Evolutionary conservation across 2,797 vertebrate species (phyloP).

Genomic region (Anabacerthia variegaticeps): DNA sequence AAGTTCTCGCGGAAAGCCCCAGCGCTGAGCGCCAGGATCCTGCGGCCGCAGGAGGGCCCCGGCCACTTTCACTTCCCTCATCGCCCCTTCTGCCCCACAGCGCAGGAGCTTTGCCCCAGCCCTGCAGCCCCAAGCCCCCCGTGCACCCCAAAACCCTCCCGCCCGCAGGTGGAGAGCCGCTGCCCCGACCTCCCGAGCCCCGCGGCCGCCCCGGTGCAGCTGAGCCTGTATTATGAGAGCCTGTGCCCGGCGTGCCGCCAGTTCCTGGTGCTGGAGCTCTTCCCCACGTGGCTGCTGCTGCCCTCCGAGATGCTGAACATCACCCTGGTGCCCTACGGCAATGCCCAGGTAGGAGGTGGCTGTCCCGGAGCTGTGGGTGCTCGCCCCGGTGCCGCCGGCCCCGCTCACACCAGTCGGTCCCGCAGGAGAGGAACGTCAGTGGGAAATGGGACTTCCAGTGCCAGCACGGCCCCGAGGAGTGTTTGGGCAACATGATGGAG

Average conservation of each 20-base stretch:
- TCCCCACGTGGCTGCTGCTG: constrained; percentile 87
- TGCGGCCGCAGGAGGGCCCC: fast-evolving
- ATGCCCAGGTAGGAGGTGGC: constrained; percentile 79
- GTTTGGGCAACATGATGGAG: constrained; percentile 92
- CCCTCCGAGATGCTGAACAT: constrained; percentile 78
- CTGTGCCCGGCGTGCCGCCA: constrained; percentile 81
- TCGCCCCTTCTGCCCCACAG: background rate
- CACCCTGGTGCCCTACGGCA: constrained; percentile 89
- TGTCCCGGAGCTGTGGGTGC: fast-evolving
- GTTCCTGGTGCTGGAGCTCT: constrained; percentile 83
- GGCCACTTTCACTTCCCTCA: constrained; percentile 9
- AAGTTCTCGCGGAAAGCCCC: constrained; percentile 26
- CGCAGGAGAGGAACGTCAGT: constrained; percentile 79
- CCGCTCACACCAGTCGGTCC: background rate
- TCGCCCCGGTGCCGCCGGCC: fast-evolving
- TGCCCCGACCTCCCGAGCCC: constrained; percentile 58
- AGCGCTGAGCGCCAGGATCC: fast-evolving
- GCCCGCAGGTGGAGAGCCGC: constrained; percentile 76
- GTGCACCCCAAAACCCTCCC: background rate
- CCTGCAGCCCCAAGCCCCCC: fast-evolving
- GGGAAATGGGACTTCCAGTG: constrained; percentile 81
- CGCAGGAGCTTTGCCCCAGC: background rate
- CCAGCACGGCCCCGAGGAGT: constrained; percentile 90
- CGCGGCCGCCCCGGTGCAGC: constrained; percentile 30
- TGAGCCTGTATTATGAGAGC: constrained; percentile 88